Evolutionary conservation across 2,888 invertebrate genomes (phyloP), one percentile per base, ranked within the genome.

Genomic region (Eilema depressum): DNA sequence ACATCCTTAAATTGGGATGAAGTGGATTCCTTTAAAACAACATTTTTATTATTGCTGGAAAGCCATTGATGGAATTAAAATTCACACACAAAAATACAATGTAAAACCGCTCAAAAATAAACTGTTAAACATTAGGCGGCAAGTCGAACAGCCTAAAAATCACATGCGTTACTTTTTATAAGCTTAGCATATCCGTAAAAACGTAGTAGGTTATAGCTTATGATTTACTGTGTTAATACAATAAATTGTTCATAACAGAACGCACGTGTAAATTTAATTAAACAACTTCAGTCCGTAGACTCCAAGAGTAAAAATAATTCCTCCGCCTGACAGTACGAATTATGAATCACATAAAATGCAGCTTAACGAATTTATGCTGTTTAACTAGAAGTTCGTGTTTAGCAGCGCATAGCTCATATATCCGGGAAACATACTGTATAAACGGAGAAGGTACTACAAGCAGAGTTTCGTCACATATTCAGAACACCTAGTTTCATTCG

Each of bases 401-500:
- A 74, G 65, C 62, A 70, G 68, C 76, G 74, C 76, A 82, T 75
- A 83, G 70, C 74, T 77, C 74, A 82, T 81, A 83, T 80, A 83
- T 83, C 79, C 77, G 76, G 83, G 79, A 73, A 80, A 78, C 71
- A 73, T 74, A 73, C 70, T 73, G 23, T 53, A 64, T 64, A 53
- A 63, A 41, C 63, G 63, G 26, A 8, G 17, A 17, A 41, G 53
- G 12, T 64, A 53, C 30, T 53, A 70, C 57, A 67, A 76, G 78
- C 11, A 28, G n/a, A n/a, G 28, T 84, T 81, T 82, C 81, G 79
- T 77, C 73, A 75, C 81, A 68, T 75, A 81, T 83, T 69, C 79
- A 74, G 81, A 81, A 77, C 83, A 81, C 83, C 84, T 84, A 81
- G 81, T 83, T 83, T 80, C 80, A 81, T 81, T 74, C 79, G 77